Evolutionary conservation across 1,140 invertebrate species (phyloP).

Genomic region (Spodoptera frugiperda): DNA sequence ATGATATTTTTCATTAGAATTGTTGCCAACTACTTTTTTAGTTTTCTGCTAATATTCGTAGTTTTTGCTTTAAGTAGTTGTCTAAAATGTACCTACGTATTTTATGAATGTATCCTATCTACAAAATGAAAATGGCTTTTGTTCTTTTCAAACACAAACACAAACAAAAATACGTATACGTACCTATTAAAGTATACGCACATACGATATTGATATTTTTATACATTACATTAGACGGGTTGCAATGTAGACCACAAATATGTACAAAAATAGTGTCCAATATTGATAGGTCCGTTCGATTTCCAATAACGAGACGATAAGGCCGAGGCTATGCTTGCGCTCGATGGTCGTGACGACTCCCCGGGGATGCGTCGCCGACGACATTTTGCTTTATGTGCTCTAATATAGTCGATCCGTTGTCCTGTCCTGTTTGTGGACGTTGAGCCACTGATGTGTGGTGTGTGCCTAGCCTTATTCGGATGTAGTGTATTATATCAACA

Average conservation of each 20-base stretch:
- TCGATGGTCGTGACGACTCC: conserved; percentile 55
- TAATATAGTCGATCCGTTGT: conserved; percentile 55
- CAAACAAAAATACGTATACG: too few relatives aligned
- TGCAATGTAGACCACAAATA: too few relatives aligned
- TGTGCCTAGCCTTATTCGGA: conserved; percentile 3
- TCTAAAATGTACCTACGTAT: neutral
- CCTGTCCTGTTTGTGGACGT: neutral
- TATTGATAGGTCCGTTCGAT: conserved; percentile 72
- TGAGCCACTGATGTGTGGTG: neutral
- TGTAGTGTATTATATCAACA: too few relatives aligned
- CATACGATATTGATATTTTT: too few relatives aligned
- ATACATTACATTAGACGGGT: too few relatives aligned
- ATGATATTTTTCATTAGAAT: conserved; percentile 32
- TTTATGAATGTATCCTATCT: neutral
- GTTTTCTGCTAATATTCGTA: conserved; percentile 1
- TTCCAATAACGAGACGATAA: conserved; percentile 72
- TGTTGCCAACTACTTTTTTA: conserved; percentile 27
- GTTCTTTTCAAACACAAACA: too few relatives aligned
- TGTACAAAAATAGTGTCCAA: conserved; percentile 65
- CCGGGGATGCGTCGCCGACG: conserved; percentile 58
- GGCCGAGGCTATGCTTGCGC: conserved; percentile 59
- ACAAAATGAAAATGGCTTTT: too few relatives aligned
- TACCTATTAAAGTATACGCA: too few relatives aligned
- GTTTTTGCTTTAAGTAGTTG: conserved; percentile 2
- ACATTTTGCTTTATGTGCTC: conserved; percentile 60